Base-by-base conservation (phyloP, 1,140 invertebrate species). In the Chironomus tepperi region DNA sequence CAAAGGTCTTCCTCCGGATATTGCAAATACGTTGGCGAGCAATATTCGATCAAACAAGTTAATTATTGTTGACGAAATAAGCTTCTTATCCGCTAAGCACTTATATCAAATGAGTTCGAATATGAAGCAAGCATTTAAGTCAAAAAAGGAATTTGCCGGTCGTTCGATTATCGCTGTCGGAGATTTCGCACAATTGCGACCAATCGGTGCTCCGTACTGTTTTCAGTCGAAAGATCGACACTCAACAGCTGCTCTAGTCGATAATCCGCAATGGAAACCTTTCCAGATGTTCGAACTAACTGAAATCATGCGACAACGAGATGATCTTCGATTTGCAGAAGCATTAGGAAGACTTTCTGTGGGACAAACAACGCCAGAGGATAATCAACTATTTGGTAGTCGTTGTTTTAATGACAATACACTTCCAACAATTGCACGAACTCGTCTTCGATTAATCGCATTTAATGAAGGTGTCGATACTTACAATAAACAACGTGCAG, bases 41-140 rank as follows among this genome's bases (percentile, higher is more conserved):
- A 77, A 73, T 77, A n/a, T 79, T 47, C 75, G 18, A 15, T n/a
- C n/a, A 74, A 78, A 42, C 65, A 78, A 79, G 76, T 43, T 79
- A 10, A 43, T 81, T 24, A 80, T 83, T 42, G 79, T 82, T 65
- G 81, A 82, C 77, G 81, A 83, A 77, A 78, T 82, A 24, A 79
- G 78, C 21, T 82, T 82, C 79, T 75, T 80, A 2, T 79, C 79
- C 34, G 8, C 72, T 8, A 74, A 65, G 65, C 76, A 76, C 24
- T 75, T 81, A 9, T 7, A 75, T 21, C 57, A 78, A 72, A 77
- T 83, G 12, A 76, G 81, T 74, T 65, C 42, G 7, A 47, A 80
- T 43, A 57, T 82, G 8, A 73, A 77, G 73, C 78, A 81, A 78
- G 79, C 82, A 65, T 78, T 79, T 57, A 74, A 76, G 12, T 74